Evolutionary conservation across 2,888 invertebrate species (phyloP).

Genomic region (Hydrotaea cyrtoneurina): DNA sequence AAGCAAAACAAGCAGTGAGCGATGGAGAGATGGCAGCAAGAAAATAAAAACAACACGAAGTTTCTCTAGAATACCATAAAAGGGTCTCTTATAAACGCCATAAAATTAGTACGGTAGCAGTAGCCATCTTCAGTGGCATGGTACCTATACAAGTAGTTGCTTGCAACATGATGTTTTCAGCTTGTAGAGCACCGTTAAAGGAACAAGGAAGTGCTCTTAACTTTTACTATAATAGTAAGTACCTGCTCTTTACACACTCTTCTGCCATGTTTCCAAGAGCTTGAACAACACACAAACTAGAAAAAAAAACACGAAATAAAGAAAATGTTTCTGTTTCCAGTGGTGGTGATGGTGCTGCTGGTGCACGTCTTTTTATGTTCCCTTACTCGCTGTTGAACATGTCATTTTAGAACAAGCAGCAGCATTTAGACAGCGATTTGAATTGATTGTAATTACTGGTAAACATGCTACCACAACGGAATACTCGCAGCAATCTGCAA

Average conservation of each 20-base stretch:
- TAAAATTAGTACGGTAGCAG: constrained; percentile 59
- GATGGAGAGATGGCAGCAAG: constrained; percentile 28
- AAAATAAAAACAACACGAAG: constrained; percentile 40
- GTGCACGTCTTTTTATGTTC: constrained; percentile 56
- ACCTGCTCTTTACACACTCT: constrained; percentile 51
- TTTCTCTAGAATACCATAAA: constrained; percentile 70
- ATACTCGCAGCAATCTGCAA: constrained; percentile 44
- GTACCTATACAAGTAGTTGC: not conserved
- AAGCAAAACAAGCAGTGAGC: constrained; percentile 3
- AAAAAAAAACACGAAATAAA: not conserved
- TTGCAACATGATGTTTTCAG: constrained; percentile 42
- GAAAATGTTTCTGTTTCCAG: constrained; percentile 39
- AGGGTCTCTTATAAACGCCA: constrained; percentile 66
- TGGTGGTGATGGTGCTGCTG: constrained; percentile 41
- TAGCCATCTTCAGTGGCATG: constrained; percentile 8
- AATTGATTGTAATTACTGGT: constrained; percentile 78
- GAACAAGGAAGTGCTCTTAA: constrained; percentile 69
- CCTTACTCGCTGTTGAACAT: constrained; percentile 73
- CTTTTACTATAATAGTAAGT: constrained; percentile 65
- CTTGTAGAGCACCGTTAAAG: constrained; percentile 69
- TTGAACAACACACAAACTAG: not conserved
- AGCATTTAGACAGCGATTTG: constrained; percentile 76
- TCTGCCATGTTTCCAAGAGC: not conserved
- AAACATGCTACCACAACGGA: constrained; percentile 64
- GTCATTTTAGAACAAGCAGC: constrained; percentile 69